Conservation (phyloP, 2,888 invertebrate species). For the Chalcosyrphus nemorum region DNA sequence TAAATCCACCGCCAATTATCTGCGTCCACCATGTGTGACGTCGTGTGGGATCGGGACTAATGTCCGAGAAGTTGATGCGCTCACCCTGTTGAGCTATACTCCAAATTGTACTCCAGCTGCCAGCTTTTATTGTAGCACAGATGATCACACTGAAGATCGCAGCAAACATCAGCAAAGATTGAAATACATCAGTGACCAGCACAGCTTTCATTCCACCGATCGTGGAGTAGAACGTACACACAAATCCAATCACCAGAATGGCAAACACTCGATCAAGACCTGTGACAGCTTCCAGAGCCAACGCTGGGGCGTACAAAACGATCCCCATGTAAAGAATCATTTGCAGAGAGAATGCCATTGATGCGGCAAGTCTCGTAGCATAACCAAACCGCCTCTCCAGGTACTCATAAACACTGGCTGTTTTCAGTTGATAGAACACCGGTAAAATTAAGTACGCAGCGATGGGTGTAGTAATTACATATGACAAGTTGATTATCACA, state of each 20-base stretch:
- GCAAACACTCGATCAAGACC: conserved; percentile 89
- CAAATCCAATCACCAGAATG: conserved; percentile 86
- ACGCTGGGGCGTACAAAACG: conserved; percentile 95
- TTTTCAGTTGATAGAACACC: conserved; percentile 91
- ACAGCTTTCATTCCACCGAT: conserved; percentile 96
- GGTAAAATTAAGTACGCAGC: conserved; percentile 91
- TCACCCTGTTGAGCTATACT: conserved; percentile 86
- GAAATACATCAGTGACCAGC: conserved; percentile 92
- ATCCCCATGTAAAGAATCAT: conserved; percentile 96
- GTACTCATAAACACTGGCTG: conserved; percentile 96
- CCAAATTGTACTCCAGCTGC: conserved; percentile 88
- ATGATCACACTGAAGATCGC: conserved; percentile 91
- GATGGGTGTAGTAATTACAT: conserved; percentile 89
- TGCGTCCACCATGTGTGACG: conserved; percentile 93
- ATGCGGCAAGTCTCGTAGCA: conserved; percentile 88
- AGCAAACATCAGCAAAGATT: conserved; percentile 92
- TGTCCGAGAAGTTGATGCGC: conserved; percentile 87
- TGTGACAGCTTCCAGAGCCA: conserved; percentile 93
- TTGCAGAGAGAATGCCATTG: conserved; percentile 92
- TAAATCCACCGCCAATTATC: conserved; percentile 90
- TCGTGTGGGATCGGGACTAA: conserved; percentile 90
- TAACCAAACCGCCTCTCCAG: conserved; percentile 93
- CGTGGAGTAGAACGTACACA: conserved; percentile 93
- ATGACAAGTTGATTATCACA: conserved; percentile 89
- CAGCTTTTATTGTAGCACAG: conserved; percentile 87